phyloP scores from a whole-genome alignment of 1,140 invertebrate genomes.

The Riptortus pedestris region DNA sequence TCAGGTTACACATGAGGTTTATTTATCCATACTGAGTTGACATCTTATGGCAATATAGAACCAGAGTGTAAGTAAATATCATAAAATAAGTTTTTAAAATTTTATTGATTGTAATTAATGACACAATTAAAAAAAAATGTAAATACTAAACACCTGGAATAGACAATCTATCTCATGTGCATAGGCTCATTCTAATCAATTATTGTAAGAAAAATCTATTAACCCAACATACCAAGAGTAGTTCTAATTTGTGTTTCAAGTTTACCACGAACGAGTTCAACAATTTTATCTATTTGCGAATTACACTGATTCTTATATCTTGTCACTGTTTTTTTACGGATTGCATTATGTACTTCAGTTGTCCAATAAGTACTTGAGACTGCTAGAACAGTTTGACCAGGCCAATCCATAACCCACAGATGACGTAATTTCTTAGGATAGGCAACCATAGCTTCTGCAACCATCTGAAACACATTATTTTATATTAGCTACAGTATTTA shows the following conservation, averaged over 20 bases:
- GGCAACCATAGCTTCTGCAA: constrained; percentile 46
- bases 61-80: too few species aligned
- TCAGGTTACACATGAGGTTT: too few species aligned
- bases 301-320: constrained; percentile 49
- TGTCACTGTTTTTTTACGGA: constrained; percentile 45
- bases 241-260: constrained; percentile 79
- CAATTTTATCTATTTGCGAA: constrained; percentile 69
- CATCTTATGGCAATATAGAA: too few species aligned
- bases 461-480: constrained; percentile 38
- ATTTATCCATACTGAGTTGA: too few species aligned
- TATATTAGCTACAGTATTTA: constrained; percentile 6
- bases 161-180: too few species aligned
- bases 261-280: constrained; percentile 74
- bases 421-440: constrained; percentile 55
- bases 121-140: too few species aligned
- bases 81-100: too few species aligned
- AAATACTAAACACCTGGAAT: too few species aligned
- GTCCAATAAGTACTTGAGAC: constrained; percentile 87
- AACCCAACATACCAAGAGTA: constrained; percentile 55
- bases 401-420: constrained; percentile 79
- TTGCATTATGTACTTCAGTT: constrained; percentile 62
- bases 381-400: constrained; percentile 78
- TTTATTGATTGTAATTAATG: too few species aligned
- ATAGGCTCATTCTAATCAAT: too few species aligned
- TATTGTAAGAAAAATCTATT: neutral